Conservation (phyloP, 2,888 invertebrate species). For the Diplazon laetatorius region DNA sequence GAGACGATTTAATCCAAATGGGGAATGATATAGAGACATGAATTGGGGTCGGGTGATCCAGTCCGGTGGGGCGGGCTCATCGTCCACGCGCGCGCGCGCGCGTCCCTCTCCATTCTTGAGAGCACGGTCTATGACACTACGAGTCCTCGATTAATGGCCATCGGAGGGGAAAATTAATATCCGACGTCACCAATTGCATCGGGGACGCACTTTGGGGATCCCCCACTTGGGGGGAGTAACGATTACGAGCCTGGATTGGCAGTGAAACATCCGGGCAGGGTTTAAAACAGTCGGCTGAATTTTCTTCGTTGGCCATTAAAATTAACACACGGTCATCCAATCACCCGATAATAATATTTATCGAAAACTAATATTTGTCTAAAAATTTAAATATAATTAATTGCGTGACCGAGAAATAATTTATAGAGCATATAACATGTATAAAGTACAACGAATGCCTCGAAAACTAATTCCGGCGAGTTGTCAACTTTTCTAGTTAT, state of each 20-base stretch:
- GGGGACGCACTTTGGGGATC: conserved; percentile 60
- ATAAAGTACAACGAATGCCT: too few relatives aligned
- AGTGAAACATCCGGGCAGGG: conserved; percentile 37
- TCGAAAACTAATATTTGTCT: too few relatives aligned
- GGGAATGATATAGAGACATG: conserved; percentile 59
- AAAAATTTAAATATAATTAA: too few relatives aligned
- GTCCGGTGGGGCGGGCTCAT: too few relatives aligned
- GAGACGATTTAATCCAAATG: conserved; percentile 51
- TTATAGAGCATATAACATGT: too few relatives aligned
- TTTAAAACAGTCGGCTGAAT: not conserved
- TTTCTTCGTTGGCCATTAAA: not conserved
- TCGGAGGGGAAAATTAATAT: conserved; percentile 68
- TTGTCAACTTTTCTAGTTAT: too few relatives aligned
- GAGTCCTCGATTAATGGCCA: conserved; percentile 65
- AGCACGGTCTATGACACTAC: conserved; percentile 50
- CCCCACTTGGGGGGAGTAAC: conserved; percentile 22
- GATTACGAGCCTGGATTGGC: conserved; percentile 47
- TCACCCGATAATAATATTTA: too few relatives aligned
- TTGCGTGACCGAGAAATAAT: too few relatives aligned
- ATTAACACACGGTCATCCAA: not conserved
- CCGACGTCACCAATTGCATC: conserved; percentile 65
- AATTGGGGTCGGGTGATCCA: conserved; percentile 60
- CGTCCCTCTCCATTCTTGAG: conserved; percentile 56
- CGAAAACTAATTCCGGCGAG: too few relatives aligned
- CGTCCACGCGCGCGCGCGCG: conserved; percentile 18